Evolutionary conservation across 2,797 vertebrate genomes (phyloP), one percentile per base, ranked within the genome.

Genomic region (Centroberyx gerrardi): DNA sequence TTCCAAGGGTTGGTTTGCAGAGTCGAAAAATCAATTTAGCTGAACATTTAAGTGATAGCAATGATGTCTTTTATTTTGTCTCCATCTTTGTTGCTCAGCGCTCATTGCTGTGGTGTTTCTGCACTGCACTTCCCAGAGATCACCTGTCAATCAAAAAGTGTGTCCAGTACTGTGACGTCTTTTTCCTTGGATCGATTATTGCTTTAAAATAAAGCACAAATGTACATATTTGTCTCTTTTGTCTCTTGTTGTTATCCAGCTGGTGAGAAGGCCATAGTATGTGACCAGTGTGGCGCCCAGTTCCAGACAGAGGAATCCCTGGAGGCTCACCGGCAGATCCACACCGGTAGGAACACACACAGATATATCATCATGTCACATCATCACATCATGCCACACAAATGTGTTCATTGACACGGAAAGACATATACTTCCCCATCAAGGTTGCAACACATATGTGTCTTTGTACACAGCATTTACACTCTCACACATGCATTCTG

Each of bases 251-350:
- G 55, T 18, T 79, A n/a, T 88, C 14, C 85, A 96, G 98, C 97
- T 86, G 98, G 98, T 54, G 96, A 98, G 90, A 99, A 99, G 90
- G 97, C 97, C 93, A 97, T 98, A 29, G 97, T 98, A 44, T 99
- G 98, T 70, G 98, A 99, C 91, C 98, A 99, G 94, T 99, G 98
- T 0, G 98, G 98, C 0, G 96, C 97, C 81, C 98, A 99, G 90
- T 99, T 99, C 93, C 97, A 98, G 0, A 99, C 98, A 29, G 98
- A 99, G 74, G 97, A 99, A 3, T 97, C 97, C 52, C 95, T 99
- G 92, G 98, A 99, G 91, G 95, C 96, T 1, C 98, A 99, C 92
- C 94, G 98, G 86, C 96, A 97, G 94, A 98, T 97, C 44, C 98
- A 99, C 88, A 98, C 97, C 0, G 98, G 98, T 99, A 95, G 3